Evolutionary conservation across 1,140 invertebrate species (phyloP), one percentile per base, ranked within the genome.

Genomic region (Portunus trituberculatus): DNA sequence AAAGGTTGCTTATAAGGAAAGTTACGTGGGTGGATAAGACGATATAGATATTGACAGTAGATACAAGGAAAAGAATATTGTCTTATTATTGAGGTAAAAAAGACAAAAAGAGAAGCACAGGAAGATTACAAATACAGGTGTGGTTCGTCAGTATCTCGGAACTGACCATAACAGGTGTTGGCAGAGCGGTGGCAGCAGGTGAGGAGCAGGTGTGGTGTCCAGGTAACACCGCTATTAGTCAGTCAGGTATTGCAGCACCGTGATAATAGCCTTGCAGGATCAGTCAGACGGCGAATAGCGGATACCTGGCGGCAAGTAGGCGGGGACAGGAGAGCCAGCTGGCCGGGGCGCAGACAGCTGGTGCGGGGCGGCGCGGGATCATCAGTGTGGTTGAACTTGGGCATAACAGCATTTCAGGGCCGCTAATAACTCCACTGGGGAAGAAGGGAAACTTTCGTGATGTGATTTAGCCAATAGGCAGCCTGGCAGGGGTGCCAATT

Each of bases 391-490:
- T 86, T 93, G 92, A 93, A 93, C 92, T 93, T 86, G 76, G 45
- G 83, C 83, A 89, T 94, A 94, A 94, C 93, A 94, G 59, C 86
- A 90, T 94, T 94, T 76, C 86, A 59, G 67, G 93, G 46, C 93
- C n/a, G 86, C 59, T 94, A 90, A 94, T 90, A 94, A 90, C 93
- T 52, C 28, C 39, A 45, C n/a, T 87, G 76, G 59, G 29, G 93
- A 90, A 94, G 93, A 94, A 94, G 93, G 87, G 52, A 94, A 94
- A 94, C 93, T 94, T 94, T 76, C 39, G 86, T 89, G 93, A 94
- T 94, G 59, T 76, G 87, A 94, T 94, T 94, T 90, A 94, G 86
- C 86, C 93, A 88, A 94, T 94, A 94, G 93, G 59, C 84, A 76
- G 89, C 16, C 29, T 46, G 20, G 0, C 86, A 90, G 87, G n/a